Conservation (phyloP, 1,140 invertebrate species). For the Lasaia peninsularis region DNA sequence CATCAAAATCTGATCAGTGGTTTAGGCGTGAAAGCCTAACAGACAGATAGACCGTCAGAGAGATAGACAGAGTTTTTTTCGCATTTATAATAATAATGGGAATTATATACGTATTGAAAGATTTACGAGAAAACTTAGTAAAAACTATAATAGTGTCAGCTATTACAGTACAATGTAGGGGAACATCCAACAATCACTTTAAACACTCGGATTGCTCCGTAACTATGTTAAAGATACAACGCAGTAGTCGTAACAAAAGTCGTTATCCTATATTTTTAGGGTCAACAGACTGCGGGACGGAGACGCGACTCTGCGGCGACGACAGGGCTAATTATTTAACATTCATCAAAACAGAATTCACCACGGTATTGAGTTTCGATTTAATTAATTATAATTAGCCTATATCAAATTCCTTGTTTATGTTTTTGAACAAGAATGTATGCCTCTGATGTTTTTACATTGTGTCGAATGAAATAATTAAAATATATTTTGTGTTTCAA, state of each 20-base stretch:
- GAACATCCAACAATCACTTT: slow-evolving; percentile 46
- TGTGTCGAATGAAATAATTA: neutral
- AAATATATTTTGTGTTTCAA: neutral
- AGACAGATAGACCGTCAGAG: too few species aligned
- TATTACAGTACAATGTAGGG: slow-evolving; percentile 18
- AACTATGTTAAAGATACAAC: slow-evolving; percentile 47
- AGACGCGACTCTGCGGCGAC: slow-evolving; percentile 45
- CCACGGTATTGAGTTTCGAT: neutral
- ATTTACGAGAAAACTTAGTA: neutral
- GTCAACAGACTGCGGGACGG: slow-evolving; percentile 54
- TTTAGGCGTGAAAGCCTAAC: too few species aligned
- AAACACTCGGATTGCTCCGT: slow-evolving; percentile 44
- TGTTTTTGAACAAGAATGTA: neutral
- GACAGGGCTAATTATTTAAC: slow-evolving; percentile 44
- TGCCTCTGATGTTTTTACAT: neutral
- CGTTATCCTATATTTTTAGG: slow-evolving; percentile 66
- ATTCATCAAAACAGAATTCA: neutral
- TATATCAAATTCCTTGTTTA: neutral
- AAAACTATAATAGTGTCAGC: neutral
- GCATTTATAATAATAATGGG: too few species aligned
- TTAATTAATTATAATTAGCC: neutral
- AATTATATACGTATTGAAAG: too few species aligned
- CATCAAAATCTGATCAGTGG: too few species aligned
- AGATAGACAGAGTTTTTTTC: too few species aligned
- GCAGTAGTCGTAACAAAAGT: slow-evolving; percentile 54